These are phyloP conservation scores for Patella pellucida DNA, from an alignment of 2,888 invertebrate species.

Conservation along the genomic window DNA sequence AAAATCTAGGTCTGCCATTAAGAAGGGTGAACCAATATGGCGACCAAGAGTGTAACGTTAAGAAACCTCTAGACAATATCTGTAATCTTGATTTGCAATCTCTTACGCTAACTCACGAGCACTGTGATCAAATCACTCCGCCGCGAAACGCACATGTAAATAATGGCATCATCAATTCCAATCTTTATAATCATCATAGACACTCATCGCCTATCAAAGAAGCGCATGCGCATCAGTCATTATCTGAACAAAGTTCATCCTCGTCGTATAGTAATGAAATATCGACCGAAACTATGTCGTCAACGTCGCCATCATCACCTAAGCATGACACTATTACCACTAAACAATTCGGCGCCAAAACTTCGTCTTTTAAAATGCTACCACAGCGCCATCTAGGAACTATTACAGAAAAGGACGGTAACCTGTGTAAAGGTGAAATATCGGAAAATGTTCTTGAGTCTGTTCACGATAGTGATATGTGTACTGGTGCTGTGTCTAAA, in stretches of 20 bases:
- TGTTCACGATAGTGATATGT: conserved; percentile 2
- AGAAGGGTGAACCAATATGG: background rate
- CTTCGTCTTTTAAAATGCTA: background rate
- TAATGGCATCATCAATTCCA: background rate
- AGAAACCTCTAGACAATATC: background rate
- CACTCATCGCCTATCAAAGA: background rate
- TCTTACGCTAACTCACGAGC: background rate
- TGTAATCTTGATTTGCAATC: background rate
- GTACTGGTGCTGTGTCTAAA: conserved; percentile 22
- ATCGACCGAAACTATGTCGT: background rate
- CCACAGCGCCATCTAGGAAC: background rate
- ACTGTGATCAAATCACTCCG: background rate
- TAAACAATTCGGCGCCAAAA: background rate
- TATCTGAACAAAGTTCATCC: conserved; percentile 10
- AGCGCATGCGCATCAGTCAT: background rate
- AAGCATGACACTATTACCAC: background rate
- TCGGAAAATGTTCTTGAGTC: background rate
- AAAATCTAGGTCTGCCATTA: background rate
- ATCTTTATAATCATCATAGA: background rate
- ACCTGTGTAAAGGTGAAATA: background rate
- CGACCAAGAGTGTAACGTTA: background rate
- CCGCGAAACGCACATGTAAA: background rate
- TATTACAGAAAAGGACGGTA: background rate
- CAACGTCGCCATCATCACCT: background rate
- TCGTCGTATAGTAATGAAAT: conserved; percentile 5